These are phyloP conservation scores for Pedionomus torquatus DNA, from an alignment of 2,113 vertebrate species.

Conservation along the genomic window DNA sequence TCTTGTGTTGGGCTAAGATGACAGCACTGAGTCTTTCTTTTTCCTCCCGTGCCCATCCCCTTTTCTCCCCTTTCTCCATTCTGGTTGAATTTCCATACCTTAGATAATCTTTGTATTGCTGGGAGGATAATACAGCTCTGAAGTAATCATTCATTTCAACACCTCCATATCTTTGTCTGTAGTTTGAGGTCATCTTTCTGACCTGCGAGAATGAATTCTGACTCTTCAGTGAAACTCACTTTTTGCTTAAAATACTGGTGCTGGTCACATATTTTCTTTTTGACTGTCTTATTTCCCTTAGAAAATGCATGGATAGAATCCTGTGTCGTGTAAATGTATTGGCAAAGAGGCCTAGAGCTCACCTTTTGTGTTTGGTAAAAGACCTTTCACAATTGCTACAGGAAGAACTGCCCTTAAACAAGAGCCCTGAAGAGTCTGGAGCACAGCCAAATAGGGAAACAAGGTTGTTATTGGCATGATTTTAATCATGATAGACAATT, in stretches of 20 bases:
- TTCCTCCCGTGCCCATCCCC: background rate
- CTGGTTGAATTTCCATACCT: background rate
- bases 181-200: background rate
- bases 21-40: accelerated
- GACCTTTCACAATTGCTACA: constrained; percentile 65
- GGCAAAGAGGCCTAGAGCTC: background rate
- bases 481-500: constrained; percentile 84
- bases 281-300: background rate
- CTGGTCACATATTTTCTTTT: background rate
- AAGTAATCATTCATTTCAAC: constrained; percentile 41
- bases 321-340: background rate
- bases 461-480: constrained; percentile 81
- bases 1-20: background rate
- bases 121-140: background rate
- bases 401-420: constrained; percentile 71
- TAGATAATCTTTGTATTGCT: background rate
- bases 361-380: background rate
- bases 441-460: constrained; percentile 70
- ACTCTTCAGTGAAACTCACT: background rate
- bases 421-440: constrained; percentile 74
- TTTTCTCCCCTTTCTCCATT: background rate
- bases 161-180: background rate
- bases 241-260: background rate
- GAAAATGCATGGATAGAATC: background rate
- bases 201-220: background rate